phyloP scores from a whole-genome alignment of 2,113 vertebrate genomes.

The Phalacrocorax brasilianus region DNA sequence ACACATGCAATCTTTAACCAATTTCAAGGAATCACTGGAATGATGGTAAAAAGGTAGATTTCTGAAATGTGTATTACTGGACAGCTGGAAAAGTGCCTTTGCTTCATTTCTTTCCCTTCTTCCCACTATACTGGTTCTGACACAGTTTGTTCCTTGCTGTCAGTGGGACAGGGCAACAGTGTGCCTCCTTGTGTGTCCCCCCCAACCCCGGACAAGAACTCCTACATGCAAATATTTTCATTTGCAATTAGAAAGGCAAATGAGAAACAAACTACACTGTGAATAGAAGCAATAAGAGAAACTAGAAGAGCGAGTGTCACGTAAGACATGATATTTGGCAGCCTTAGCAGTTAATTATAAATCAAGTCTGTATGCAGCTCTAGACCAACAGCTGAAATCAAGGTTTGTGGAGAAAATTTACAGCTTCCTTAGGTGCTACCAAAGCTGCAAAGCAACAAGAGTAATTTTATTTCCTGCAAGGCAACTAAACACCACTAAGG shows the following conservation, averaged over 20 bases:
- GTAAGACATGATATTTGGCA: not conserved
- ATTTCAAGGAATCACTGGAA: not conserved
- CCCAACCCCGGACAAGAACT: not conserved
- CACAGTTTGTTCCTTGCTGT: not conserved
- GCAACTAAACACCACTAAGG: not conserved
- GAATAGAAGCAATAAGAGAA: not conserved
- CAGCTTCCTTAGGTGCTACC: not conserved
- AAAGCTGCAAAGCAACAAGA: not conserved
- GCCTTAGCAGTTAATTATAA: constrained; percentile 11
- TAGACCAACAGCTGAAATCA: not conserved
- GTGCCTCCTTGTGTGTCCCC: not conserved
- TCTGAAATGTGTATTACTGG: not conserved
- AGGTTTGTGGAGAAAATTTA: not conserved
- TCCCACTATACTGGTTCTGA: not conserved
- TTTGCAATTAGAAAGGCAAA: constrained; percentile 22
- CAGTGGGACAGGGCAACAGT: accelerated
- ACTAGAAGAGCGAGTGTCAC: not conserved
- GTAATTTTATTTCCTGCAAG: not conserved
- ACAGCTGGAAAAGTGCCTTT: not conserved
- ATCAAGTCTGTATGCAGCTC: not conserved
- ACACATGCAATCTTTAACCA: not conserved
- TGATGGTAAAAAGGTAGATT: not conserved
- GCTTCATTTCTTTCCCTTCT: not conserved
- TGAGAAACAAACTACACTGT: not conserved
- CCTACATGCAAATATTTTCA: constrained; percentile 9